Evolutionary conservation across 2,888 invertebrate species (phyloP).

Genomic region (Drosophila anomalata): DNA sequence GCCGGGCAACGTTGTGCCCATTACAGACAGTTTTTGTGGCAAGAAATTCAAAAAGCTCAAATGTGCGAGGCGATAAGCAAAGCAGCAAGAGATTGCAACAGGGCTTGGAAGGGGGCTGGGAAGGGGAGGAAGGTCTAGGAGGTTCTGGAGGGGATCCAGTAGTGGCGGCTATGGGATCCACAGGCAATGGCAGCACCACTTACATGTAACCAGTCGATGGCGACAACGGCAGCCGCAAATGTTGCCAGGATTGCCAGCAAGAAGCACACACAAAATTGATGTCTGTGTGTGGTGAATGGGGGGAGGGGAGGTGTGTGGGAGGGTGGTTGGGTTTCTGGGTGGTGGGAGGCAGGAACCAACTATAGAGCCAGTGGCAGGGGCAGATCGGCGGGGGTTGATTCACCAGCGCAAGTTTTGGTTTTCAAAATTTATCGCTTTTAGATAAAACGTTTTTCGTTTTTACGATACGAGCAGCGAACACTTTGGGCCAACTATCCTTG

Average conservation of each 20-base stretch:
- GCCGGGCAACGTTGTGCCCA: constrained; percentile 55
- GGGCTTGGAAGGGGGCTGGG: constrained; percentile 9
- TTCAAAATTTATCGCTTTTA: constrained; percentile 76
- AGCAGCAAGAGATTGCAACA: constrained; percentile 54
- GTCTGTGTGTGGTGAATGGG: constrained; percentile 46
- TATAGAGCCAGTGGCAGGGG: constrained; percentile 5
- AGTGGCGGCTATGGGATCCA: constrained; percentile 6
- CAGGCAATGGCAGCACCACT: constrained; percentile 37
- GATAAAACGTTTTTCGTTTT: constrained; percentile 77
- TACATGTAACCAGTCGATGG: constrained; percentile 53
- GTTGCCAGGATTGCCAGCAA: constrained; percentile 52
- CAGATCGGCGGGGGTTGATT: constrained; percentile 40
- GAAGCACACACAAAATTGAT: constrained; percentile 51
- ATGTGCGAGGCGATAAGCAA: constrained; percentile 78
- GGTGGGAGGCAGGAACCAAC: constrained; percentile 17
- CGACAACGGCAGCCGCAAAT: constrained; percentile 43
- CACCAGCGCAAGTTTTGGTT: constrained; percentile 52
- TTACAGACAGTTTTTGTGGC: constrained; percentile 66
- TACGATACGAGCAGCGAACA: constrained; percentile 67
- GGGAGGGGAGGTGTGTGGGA: not conserved
- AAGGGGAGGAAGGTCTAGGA: not conserved
- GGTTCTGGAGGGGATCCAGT: not conserved
- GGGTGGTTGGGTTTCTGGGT: not conserved
- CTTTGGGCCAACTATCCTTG: constrained; percentile 55
- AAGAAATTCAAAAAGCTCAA: constrained; percentile 63